phyloP scores from a whole-genome alignment of 2,797 vertebrate species.

The Tragelaphus oryx region DNA sequence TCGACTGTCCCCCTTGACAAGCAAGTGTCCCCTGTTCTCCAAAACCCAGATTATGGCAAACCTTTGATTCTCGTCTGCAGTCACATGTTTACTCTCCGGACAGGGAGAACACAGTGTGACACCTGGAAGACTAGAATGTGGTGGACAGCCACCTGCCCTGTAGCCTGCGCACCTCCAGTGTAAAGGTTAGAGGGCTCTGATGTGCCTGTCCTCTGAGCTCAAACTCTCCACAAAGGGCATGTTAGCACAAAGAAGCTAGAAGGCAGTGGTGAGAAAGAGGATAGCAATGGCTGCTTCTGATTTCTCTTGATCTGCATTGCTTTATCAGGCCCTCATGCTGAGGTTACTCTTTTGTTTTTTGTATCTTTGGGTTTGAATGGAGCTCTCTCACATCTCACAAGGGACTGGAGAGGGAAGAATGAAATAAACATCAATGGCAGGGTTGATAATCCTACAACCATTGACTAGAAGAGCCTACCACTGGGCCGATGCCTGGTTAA shows the following conservation, averaged over 20 bases:
- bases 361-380: constrained; percentile 56
- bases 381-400: constrained; percentile 26
- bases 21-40: neutral
- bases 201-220: neutral
- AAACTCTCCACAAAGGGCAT: neutral
- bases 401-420: constrained; percentile 37
- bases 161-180: neutral
- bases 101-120: neutral
- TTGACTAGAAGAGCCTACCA: constrained; percentile 37
- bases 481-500: constrained; percentile 42
- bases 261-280: constrained; percentile 24
- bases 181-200: constrained; percentile 35
- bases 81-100: neutral
- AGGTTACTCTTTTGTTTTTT: constrained; percentile 59
- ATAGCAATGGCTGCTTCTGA: neutral
- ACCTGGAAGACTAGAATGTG: neutral
- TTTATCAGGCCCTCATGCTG: constrained; percentile 1
- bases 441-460: constrained; percentile 47
- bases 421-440: constrained; percentile 28
- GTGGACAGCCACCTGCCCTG: neutral
- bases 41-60: neutral
- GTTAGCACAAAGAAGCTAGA: constrained; percentile 39
- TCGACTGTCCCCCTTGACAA: neutral
- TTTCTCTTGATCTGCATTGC: constrained; percentile 47
- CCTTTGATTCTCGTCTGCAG: neutral